Evolutionary conservation across 2,797 vertebrate genomes (phyloP).

Genomic region (Hoplostethus atlanticus): DNA sequence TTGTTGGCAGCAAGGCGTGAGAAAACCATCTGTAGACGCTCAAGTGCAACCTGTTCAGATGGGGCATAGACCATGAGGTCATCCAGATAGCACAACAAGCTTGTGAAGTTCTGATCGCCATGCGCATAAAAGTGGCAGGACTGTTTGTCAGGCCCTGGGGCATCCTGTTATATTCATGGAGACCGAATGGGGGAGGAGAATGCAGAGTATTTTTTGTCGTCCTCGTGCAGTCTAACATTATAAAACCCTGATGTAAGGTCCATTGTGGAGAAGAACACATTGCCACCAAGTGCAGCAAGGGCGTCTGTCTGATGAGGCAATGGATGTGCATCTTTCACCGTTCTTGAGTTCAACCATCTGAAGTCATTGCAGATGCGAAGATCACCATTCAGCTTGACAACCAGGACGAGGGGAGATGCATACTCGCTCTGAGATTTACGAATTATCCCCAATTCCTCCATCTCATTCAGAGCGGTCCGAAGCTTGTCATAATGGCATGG

Average conservation of each 20-base stretch:
- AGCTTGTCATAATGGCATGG: slow-evolving; percentile 46
- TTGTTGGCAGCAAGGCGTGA: slow-evolving; percentile 21
- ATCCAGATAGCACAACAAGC: slow-evolving; percentile 42
- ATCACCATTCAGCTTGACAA: slow-evolving; percentile 25
- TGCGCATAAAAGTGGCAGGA: slow-evolving; percentile 35
- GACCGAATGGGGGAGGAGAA: slow-evolving; percentile 29
- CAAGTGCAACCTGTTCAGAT: slow-evolving; percentile 17
- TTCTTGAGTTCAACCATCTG: slow-evolving; percentile 42
- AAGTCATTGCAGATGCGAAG: slow-evolving; percentile 41
- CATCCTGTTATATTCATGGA: slow-evolving; percentile 40
- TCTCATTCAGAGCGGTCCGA: slow-evolving; percentile 21
- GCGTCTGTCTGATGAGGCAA: slow-evolving; percentile 23
- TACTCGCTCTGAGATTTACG: slow-evolving; percentile 36
- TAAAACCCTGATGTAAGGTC: slow-evolving; percentile 6
- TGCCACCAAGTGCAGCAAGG: slow-evolving; percentile 10
- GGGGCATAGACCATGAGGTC: slow-evolving; percentile 31
- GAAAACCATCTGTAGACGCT: slow-evolving; percentile 45
- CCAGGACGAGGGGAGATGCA: slow-evolving; percentile 21
- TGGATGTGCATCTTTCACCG: slow-evolving; percentile 24
- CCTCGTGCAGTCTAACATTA: slow-evolving; percentile 16
- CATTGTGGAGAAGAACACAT: slow-evolving; percentile 11
- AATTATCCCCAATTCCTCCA: slow-evolving; percentile 46
- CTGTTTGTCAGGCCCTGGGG: slow-evolving; percentile 41
- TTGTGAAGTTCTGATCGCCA: slow-evolving; percentile 36
- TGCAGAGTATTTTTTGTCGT: slow-evolving; percentile 20